Base-by-base conservation (phyloP, 2,888 invertebrate genomes). In the Rhorus exstirpatorius region DNA sequence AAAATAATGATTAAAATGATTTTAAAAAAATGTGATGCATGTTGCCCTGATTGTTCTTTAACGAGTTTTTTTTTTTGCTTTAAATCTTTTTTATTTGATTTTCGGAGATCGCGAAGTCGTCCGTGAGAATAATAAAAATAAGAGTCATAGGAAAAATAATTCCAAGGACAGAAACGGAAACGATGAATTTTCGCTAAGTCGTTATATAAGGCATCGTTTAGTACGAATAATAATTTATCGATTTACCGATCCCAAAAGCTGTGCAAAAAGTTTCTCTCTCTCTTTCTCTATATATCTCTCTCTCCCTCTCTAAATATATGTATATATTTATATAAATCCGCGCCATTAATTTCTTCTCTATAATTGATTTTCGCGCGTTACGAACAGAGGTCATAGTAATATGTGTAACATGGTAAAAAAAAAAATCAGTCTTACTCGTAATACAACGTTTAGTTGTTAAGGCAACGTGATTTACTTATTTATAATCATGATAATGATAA, bases 401-500 rank as follows among this genome's bases (percentile, higher is more conserved):
- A 77, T 79, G 72, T 72, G 74, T 79, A 83, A 78, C 72, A 26
- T 31, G 72, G 61, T 63, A 46, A 68, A 58, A 79, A 87, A 82
- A 87, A 86, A 86, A 88, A 86, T 91, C 91, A 91, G 91, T 91
- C 91, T 91, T 90, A 89, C 84, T 86, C 87, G 86, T 89, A 90
- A 89, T 89, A 91, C 91, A 87, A 90, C 88, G 84, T 83, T 86
- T 26, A 86, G 84, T 87, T 87, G 86, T 87, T 88, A 86, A 86
- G 86, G 88, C 88, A 87, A 85, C 85, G 83, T 80, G 70, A 85
- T 81, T 79, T 51, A 70, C 67, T 84, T 83, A 82, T 46, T 24
- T 31, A 77, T 49, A 60, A 74, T 74, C 63, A 61, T 44, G 51
- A 49, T 53, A 63, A 38, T 75, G n/a, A 38, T 24, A 46, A 58